phyloP scores from a whole-genome alignment of 2,888 invertebrate species.

The Phorcus lineatus region DNA sequence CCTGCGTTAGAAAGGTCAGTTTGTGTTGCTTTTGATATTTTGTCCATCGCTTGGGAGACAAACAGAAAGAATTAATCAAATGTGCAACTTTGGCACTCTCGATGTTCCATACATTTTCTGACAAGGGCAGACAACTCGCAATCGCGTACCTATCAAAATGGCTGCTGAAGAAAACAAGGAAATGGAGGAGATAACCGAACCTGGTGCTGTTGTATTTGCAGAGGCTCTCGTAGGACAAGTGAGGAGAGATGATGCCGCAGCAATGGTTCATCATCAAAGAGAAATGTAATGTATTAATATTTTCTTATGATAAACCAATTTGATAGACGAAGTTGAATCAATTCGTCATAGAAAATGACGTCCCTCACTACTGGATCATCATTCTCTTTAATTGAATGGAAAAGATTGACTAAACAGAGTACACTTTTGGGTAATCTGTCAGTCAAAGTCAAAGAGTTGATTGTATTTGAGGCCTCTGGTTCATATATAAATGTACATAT shows the following conservation, averaged over 20 bases:
- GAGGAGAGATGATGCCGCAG: constrained; percentile 59
- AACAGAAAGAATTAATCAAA: too few relatives aligned
- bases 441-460: too few relatives aligned
- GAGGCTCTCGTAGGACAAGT: constrained; percentile 63
- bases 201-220: constrained; percentile 51
- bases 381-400: not conserved
- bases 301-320: not conserved
- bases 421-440: not conserved
- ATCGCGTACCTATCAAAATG: not conserved
- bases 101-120: not conserved
- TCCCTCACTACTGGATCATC: too few relatives aligned
- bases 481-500: too few relatives aligned
- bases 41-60: too few relatives aligned
- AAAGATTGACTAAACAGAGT: too few relatives aligned
- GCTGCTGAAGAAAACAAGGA: constrained; percentile 12
- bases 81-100: not conserved
- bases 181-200: not conserved
- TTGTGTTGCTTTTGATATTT: too few relatives aligned
- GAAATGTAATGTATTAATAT: constrained; percentile 66
- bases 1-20: too few relatives aligned
- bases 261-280: constrained; percentile 65
- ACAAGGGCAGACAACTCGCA: constrained; percentile 1
- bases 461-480: too few relatives aligned
- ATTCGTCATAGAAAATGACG: not conserved
- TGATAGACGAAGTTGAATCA: not conserved